Evolutionary conservation across 2,113 vertebrate genomes (phyloP), one percentile per base, ranked within the genome.

Genomic region (Phrynosoma platyrhinos): DNA sequence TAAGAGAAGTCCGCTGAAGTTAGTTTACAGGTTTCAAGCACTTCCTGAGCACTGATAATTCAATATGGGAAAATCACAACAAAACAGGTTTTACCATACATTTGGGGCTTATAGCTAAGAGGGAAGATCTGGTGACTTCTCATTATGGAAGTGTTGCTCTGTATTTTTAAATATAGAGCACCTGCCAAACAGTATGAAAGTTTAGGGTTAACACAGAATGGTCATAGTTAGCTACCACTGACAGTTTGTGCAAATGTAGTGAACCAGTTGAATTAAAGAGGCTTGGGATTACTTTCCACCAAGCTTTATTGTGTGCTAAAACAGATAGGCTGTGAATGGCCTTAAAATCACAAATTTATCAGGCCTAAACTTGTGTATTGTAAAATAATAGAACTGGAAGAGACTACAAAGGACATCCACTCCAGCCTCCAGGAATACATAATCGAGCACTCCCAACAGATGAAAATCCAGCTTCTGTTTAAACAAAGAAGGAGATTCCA

Each of bases 31-130:
- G 80, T 92, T 79, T 71, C 36, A 23, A 30, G 76, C 32, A 36
- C 42, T 90, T 76, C 13, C 42, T n/a, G 88, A 76, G 80, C 82
- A 42, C 13, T 1, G 83, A 58, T n/a, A 83, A 79, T 55, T 53
- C 40, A 71, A 66, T 76, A 42, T 32, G 20, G 32, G 25, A 75
- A 30, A 23, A 75, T 21, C 78, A 72, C 80, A 81, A 82, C 82
- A 85, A 81, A 90, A 66, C 55, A 84, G 90, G 92, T 88, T 94
- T 94, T 94, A 76, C 77, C 72, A 91, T 92, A 55, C 77, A 30
- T 69, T 80, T 74, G 84, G 90, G 92, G 90, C 80, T 47, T 25
- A 52, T 83, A 0, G 83, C 92, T 92, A 90, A 82, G 5, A 16
- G 13, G 86, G 91, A 83, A 0, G 0, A 79, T 30, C 82, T 58